Base-by-base conservation (phyloP, 2,888 invertebrate species). In the Diogma glabrata region DNA sequence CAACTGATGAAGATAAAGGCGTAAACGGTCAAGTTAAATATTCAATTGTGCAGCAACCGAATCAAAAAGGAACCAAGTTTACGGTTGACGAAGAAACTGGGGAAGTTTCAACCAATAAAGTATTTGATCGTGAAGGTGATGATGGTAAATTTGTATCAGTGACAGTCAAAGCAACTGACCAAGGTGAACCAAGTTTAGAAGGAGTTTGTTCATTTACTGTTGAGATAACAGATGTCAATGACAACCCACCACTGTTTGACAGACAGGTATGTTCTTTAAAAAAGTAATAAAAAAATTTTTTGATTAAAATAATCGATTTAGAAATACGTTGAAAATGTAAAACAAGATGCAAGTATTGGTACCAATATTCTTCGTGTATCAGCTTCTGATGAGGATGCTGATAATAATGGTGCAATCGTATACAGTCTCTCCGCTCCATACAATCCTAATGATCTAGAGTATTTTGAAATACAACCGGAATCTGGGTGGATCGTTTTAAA, bases 201-300 rank as follows among this genome's bases (percentile, higher is more conserved):
- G 95, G 96, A 22, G 95, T 96, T 58, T 99, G 99, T 70, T 96
- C 96, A 7, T 97, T 99, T 67, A 94, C 93, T 14, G 95, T 95
- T 46, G 94, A 94, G 75, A 93, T 97, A 50, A 92, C 92, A 2
- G 97, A 97, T 69, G 91, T 94, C 43, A 99, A 97, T 65, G 97
- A 97, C 68, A 96, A 96, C 71, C 92, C 93, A 7, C 93, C 93
- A 8, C 72, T 93, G 49, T 94, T 94, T 70, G 93, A 93, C 73
- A 78, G 93, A 75, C 93, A 93, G 82, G 92, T 91, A 77, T n/a
- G 22, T 24, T 24, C 33, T 17, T n/a, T 17, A 9, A 10, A 5
- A 6, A 20, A 43, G 20, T 20, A 10, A 10, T 20, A 20, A 20
- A 7, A 14, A 20, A 4, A 10, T n/a, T n/a, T 20, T n/a, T 20